Evolutionary conservation across 2,113 vertebrate species (phyloP).

Genomic region (crab-eating macaque (Macaca fascicularis)): T2T-MFA8v1.1 NC_088376.1:30917001-30917500

Average conservation of each 20-base stretch:
- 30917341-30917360: neutral
- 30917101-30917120: neutral
- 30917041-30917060: neutral
- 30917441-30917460: neutral
- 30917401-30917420: neutral
- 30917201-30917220: neutral
- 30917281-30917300: neutral
- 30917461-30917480: neutral
- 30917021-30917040: neutral
- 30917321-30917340: neutral
- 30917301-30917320: neutral
- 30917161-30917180: neutral
- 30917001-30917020: neutral
- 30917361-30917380: neutral
- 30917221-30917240: neutral
- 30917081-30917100: neutral
- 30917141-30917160: neutral
- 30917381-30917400: neutral
- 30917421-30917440: neutral
- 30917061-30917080: neutral
- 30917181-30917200: neutral
- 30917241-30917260: neutral
- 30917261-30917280: neutral
- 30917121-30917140: neutral
- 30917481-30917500: neutral